These are phyloP conservation scores for Metellina segmentata DNA, from an alignment of 2,888 invertebrate species.

Conservation along the genomic window DNA sequence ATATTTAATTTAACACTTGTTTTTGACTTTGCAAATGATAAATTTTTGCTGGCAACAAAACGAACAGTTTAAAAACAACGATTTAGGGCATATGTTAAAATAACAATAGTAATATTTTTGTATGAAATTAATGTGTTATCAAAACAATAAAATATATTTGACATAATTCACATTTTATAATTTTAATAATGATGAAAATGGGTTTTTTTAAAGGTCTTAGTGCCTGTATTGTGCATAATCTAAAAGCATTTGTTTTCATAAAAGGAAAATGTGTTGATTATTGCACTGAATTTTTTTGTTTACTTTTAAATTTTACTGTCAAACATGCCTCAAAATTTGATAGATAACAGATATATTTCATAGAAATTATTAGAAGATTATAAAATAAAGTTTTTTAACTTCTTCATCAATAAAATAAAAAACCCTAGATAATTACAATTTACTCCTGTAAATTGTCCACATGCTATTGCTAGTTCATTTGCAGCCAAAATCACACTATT, in stretches of 20 bases:
- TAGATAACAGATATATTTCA: background rate
- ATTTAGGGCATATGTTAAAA: too few species aligned
- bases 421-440: conserved; percentile 35
- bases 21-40: too few species aligned
- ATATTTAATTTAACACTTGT: too few species aligned
- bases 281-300: background rate
- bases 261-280: background rate
- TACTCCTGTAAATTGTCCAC: conserved; percentile 15
- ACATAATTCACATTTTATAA: too few species aligned
- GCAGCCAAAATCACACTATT: conserved; percentile 40
- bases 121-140: too few species aligned
- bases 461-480: conserved; percentile 45
- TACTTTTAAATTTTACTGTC: background rate
- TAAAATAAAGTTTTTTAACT: background rate
- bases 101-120: too few species aligned
- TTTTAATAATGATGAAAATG: too few species aligned
- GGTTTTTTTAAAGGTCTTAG: too few species aligned
- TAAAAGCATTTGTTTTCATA: background rate
- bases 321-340: background rate
- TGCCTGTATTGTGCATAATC: too few species aligned
- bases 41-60: too few species aligned
- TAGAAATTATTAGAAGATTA: background rate
- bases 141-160: too few species aligned
- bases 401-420: background rate
- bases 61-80: too few species aligned